Evolutionary conservation across 2,113 vertebrate genomes (phyloP), one percentile per base, ranked within the genome.

Genomic region (Ailurus styani): DNA sequence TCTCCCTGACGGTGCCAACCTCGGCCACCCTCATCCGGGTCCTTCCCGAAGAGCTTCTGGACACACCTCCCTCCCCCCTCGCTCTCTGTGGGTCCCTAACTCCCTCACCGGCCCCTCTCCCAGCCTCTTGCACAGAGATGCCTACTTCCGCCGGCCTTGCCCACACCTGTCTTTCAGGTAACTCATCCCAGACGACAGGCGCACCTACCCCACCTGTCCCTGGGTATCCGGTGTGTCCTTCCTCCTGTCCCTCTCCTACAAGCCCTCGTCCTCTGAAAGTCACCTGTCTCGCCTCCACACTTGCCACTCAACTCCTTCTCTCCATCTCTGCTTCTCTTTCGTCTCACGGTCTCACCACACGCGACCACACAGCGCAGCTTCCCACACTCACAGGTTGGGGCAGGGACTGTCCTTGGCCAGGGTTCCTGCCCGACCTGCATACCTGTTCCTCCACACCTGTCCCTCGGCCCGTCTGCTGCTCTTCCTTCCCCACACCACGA

Each of bases 151-250:
- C 0, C 14, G 15, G 21, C 4, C 52, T 40, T 40, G 15, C 14
- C 21, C 31, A 3, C 13, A 47, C 34, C 62, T 60, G 52, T n/a
- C 70, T 90, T 5, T 27, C 72, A 52, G 79, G 70, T 73, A 62
- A 72, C 55, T 77, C 40, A 42, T 40, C 70, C 50, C 70, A 50
- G 79, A 79, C 25, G 27, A 11, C 47, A 64, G 17, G 3, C 27
- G 45, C 1, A 1, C 54, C 10, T 17, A 15, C 18, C 18, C 34
- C 54, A 47, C 10, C 31, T 47, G 15, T n/a, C 14, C 55, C 68
- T 1, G 11, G 64, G n/a, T 18, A 1, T 20, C 62, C 0, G 0
- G 14, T 4, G 20, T 9, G 2, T 6, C 21, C 86, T 34, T 55
- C 31, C 64, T 37, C 13, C 0, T 15, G 25, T 1, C 52, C n/a